These are phyloP conservation scores for Patella pellucida DNA, from an alignment of 2,888 invertebrate species.

Conservation along the genomic window DNA sequence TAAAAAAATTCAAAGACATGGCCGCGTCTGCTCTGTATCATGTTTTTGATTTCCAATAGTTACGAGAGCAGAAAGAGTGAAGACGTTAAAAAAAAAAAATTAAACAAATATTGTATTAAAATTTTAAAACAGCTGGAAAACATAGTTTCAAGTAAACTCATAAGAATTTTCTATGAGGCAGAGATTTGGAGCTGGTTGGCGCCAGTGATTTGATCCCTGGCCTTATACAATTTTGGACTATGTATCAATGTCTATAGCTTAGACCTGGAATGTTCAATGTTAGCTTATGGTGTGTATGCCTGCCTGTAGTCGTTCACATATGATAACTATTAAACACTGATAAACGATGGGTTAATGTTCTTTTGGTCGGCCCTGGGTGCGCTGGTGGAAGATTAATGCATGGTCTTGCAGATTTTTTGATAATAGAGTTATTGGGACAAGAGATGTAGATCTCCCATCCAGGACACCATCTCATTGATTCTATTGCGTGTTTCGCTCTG, in stretches of 20 bases:
- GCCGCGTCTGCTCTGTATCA: too few species aligned
- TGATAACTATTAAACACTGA: neutral
- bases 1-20: too few species aligned
- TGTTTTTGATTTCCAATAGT: too few species aligned
- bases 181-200: constrained; percentile 20
- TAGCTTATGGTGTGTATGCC: neutral
- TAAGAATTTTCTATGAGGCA: constrained; percentile 21
- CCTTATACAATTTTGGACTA: constrained; percentile 24
- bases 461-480: too few species aligned
- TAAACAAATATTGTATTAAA: too few species aligned
- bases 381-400: neutral
- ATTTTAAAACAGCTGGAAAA: neutral
- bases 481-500: too few species aligned
- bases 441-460: neutral
- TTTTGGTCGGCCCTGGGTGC: neutral
- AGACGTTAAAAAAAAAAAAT: too few species aligned
- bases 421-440: neutral
- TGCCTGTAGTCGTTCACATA: neutral
- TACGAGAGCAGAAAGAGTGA: too few species aligned
- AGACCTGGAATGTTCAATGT: neutral
- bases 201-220: constrained; percentile 25
- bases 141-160: neutral
- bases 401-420: neutral
- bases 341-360: neutral
- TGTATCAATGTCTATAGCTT: constrained; percentile 19